Evolutionary conservation across 2,113 vertebrate genomes (phyloP), one percentile per base, ranked within the genome.

Genomic region (Collichthys lucidus): DNA sequence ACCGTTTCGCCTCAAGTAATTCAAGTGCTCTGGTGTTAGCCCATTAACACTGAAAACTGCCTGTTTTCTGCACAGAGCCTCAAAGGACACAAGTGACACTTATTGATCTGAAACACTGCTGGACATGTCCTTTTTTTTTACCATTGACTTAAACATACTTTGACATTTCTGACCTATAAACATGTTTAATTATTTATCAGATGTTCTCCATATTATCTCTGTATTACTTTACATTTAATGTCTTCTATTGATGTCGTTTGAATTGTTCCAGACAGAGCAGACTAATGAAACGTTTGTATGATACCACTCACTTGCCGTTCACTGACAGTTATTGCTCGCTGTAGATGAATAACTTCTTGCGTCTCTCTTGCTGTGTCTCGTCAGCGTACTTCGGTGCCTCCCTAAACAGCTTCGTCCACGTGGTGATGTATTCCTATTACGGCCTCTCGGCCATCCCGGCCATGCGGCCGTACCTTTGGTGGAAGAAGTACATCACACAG

Each of bases 401-500:
- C 1, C 92, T 99, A 19, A 99, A 99, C 94, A 98, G 97, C 94
- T 99, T 99, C 85, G 96, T 99, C 87, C 98, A 99, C 0, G 95
- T 99, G 15, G 94, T 99, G 85, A 99, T 99, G 98, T 99, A 99
- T 89, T 98, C 97, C 1, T 99, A 99, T 91, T 99, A 99, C 0
- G 97, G 97, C 12, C 92, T 99, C 84, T 98, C 98, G 0, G 96
- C 97, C 17, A 76, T 99, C 85, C 98, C 98, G 11, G 95, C 96
- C 82, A 93, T 98, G 80, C 95, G 97, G 35, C 98, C 98, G 0
- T 99, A 98, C 92, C 97, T 99, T 64, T 99, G 98, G 98, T 99
- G 98, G 98, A 99, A 99, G 95, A 99, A 96, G 87, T 99, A 99
- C 92, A 99, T 99, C 92, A 99, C 98, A 35, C 98, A 99, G 93